A percentile compares a stretch with the other conserved stretches of the same genome.
These are phyloP conservation scores for Mormyrus proboscirostris DNA, from an alignment of 2,797 vertebrate species.

Conservation along the genomic window DNA sequence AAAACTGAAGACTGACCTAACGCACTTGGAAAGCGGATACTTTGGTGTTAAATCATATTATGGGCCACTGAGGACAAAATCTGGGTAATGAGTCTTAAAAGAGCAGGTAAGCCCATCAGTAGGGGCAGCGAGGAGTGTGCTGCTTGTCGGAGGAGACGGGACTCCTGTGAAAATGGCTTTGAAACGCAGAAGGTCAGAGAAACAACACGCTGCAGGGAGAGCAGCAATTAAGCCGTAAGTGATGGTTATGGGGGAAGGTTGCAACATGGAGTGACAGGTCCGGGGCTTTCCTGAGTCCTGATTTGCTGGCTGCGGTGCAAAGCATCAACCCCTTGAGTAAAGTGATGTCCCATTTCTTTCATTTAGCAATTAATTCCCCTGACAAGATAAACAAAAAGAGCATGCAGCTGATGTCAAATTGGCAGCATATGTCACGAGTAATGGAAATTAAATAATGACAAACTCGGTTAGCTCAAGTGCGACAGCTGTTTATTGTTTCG, in stretches of 20 bases:
- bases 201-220: background rate
- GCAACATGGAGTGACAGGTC: background rate
- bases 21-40: background rate
- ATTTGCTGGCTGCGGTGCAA: too few species aligned
- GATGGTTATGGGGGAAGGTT: background rate
- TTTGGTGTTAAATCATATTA: background rate
- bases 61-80: background rate
- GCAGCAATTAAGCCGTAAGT: background rate
- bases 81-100: background rate
- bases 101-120: background rate
- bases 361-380: conserved; percentile 4
- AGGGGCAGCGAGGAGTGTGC: background rate
- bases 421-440: conserved; percentile 13
- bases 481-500: conserved; percentile 12
- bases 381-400: background rate
- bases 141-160: background rate
- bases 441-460: conserved; percentile 14
- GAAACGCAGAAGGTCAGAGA: background rate
- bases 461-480: conserved; percentile 12
- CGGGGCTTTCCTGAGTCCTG: background rate
- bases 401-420: conserved; percentile 14
- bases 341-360: background rate
- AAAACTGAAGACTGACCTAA: conserved; percentile 1
- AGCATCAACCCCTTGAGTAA: background rate
- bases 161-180: background rate